phyloP scores from a whole-genome alignment of 2,888 invertebrate species.

The Acronicta aceris region DNA sequence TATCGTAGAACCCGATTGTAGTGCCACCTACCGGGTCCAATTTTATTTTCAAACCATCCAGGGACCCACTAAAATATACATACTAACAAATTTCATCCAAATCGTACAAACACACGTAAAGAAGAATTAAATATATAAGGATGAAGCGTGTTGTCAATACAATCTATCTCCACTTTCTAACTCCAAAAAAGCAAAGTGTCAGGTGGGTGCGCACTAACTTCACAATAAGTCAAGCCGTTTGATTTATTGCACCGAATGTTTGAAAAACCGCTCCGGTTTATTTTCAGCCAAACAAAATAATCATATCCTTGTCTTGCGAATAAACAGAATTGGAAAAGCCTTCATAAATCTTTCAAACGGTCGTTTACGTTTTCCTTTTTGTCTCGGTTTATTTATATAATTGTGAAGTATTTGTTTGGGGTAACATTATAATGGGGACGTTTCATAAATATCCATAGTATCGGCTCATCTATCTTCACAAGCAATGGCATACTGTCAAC shows the following conservation, averaged over 20 bases:
- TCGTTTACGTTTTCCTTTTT: conserved; percentile 17
- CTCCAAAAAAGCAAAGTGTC: conserved; percentile 31
- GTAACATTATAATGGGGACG: conserved; percentile 31
- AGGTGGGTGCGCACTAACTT: conserved; percentile 39
- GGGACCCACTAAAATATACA: too few relatives aligned
- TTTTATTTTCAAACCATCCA: too few relatives aligned
- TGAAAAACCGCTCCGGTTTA: conserved; percentile 30
- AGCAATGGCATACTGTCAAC: not conserved
- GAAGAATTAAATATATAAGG: too few relatives aligned
- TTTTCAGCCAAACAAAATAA: conserved; percentile 40
- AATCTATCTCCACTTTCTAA: conserved; percentile 19
- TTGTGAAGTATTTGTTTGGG: conserved; percentile 29
- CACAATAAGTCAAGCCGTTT: conserved; percentile 40
- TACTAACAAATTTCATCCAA: too few relatives aligned
- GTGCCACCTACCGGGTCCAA: too few relatives aligned
- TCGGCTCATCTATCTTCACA: not conserved
- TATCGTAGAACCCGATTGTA: too few relatives aligned
- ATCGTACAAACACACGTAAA: too few relatives aligned
- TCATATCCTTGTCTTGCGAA: conserved; percentile 43
- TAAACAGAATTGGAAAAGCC: conserved; percentile 38
- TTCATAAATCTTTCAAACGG: conserved; percentile 48
- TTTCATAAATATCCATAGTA: conserved; percentile 32
- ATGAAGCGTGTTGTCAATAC: conserved; percentile 18
- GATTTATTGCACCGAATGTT: conserved; percentile 43
- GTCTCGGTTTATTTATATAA: conserved; percentile 20